These are phyloP conservation scores for Heliornis fulica DNA, from an alignment of 2,113 vertebrate genomes.

Conservation along the genomic window DNA sequence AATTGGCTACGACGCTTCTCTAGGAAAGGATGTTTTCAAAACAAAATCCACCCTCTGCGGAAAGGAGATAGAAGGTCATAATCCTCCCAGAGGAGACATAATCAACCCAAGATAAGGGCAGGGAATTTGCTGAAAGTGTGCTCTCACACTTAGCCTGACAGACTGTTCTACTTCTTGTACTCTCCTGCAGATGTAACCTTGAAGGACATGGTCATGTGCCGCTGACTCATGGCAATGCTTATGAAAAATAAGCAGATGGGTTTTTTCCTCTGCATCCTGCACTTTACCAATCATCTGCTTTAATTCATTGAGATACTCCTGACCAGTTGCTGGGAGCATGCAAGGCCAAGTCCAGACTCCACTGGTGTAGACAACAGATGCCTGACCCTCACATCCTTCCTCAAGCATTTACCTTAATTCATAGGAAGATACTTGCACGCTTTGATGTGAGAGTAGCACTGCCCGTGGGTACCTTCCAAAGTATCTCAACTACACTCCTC, in stretches of 20 bases:
- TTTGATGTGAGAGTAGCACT: not conserved
- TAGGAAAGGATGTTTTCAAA: conserved; percentile 43
- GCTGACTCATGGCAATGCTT: conserved; percentile 51
- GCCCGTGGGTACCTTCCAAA: not conserved
- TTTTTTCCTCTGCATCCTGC: not conserved
- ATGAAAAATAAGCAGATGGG: not conserved
- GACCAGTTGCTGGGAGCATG: not conserved
- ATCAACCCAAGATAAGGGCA: conserved; percentile 57
- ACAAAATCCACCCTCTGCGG: not conserved
- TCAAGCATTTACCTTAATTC: not conserved
- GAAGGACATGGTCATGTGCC: conserved; percentile 17
- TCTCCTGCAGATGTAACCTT: conserved; percentile 49
- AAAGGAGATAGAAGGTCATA: conserved; percentile 62
- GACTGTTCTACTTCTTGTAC: conserved; percentile 20
- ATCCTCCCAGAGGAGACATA: conserved; percentile 52
- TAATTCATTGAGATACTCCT: not conserved
- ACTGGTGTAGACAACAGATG: rapidly evolving
- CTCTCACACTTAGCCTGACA: not conserved
- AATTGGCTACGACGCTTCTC: not conserved
- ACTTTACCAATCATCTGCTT: not conserved
- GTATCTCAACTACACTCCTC: not conserved
- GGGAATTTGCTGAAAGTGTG: conserved; percentile 52
- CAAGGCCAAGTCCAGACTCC: not conserved
- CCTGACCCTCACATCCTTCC: not conserved
- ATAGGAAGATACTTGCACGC: not conserved